Evolutionary conservation across 92 coral and sea anemone genomes (phyloP).

Genomic region (Porites rus): DNA sequence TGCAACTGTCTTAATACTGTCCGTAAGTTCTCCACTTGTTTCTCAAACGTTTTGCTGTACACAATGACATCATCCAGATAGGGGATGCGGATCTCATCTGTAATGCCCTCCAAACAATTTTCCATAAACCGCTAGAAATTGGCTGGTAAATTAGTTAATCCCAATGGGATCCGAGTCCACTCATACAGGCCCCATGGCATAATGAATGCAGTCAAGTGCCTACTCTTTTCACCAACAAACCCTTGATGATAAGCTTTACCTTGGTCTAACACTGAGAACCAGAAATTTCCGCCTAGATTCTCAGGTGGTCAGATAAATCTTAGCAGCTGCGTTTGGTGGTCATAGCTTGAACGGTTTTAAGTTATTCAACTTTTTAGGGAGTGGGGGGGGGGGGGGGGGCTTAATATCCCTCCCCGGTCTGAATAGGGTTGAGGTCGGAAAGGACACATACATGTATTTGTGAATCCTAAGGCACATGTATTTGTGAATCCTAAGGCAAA

Average conservation of each 20-base stretch:
- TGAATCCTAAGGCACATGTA: no score
- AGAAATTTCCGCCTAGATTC: slow-evolving; percentile 43
- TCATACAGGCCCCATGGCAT: slow-evolving; percentile 55
- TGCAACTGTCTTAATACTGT: slow-evolving; percentile 33
- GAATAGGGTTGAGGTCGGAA: no score
- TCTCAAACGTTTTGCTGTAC: slow-evolving; percentile 53
- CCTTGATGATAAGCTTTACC: slow-evolving; percentile 52
- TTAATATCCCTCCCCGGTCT: no score
- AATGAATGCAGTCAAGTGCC: slow-evolving; percentile 46
- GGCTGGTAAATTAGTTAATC: slow-evolving; percentile 50
- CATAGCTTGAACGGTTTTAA: no score
- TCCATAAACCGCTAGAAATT: slow-evolving; percentile 62
- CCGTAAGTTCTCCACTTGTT: slow-evolving; percentile 57
- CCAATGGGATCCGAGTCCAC: slow-evolving; percentile 56
- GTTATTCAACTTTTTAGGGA: no score
- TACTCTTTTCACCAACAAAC: slow-evolving; percentile 23
- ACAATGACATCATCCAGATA: slow-evolving; percentile 62
- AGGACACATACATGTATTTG: no score
- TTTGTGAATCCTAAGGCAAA: no score
- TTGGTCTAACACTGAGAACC: slow-evolving; percentile 38
- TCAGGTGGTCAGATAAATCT: not conserved
- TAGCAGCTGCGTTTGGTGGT: no score
- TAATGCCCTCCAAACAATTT: slow-evolving; percentile 44
- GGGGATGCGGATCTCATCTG: slow-evolving; percentile 53
- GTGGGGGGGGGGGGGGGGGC: no score